These are phyloP conservation scores for Aethes cnicana DNA, from an alignment of 2,888 invertebrate genomes.

Conservation along the genomic window DNA sequence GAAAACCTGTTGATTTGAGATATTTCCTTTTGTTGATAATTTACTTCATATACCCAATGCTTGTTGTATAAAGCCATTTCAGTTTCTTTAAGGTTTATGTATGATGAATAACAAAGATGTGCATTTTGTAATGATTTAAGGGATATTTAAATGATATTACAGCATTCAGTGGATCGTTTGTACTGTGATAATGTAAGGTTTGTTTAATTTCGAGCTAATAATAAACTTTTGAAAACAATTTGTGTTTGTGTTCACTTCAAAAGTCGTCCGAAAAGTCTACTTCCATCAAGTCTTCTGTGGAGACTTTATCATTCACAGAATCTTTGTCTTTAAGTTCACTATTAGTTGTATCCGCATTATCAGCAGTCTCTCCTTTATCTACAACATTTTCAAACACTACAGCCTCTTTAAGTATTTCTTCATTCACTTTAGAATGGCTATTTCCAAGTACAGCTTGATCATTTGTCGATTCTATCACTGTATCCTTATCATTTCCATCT, in stretches of 20 bases:
- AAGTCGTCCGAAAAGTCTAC: constrained; percentile 69
- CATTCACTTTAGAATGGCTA: constrained; percentile 16
- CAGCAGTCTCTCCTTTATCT: too few species aligned
- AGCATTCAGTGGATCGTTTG: constrained; percentile 27
- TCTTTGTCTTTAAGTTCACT: too few species aligned
- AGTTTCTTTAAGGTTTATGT: constrained; percentile 16
- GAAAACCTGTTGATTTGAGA: too few species aligned
- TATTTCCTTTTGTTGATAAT: background rate
- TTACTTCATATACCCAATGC: background rate
- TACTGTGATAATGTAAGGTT: constrained; percentile 31
- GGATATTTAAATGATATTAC: constrained; percentile 31
- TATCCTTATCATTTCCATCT: constrained; percentile 10
- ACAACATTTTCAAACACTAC: constrained; percentile 5
- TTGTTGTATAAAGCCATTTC: constrained; percentile 18
- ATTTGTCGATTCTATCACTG: background rate
- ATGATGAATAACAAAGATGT: constrained; percentile 27
- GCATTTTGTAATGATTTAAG: constrained; percentile 29
- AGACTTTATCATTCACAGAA: too few species aligned
- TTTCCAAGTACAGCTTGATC: constrained; percentile 16
- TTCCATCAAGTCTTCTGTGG: constrained; percentile 60
- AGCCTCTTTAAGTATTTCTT: background rate
- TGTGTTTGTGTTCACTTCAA: constrained; percentile 35
- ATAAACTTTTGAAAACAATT: constrained; percentile 18
- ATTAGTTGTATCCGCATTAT: too few species aligned
- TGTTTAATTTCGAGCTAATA: constrained; percentile 28